Evolutionary conservation across 2,113 vertebrate species (phyloP).

Genomic region (Chionodraco myersi): DNA sequence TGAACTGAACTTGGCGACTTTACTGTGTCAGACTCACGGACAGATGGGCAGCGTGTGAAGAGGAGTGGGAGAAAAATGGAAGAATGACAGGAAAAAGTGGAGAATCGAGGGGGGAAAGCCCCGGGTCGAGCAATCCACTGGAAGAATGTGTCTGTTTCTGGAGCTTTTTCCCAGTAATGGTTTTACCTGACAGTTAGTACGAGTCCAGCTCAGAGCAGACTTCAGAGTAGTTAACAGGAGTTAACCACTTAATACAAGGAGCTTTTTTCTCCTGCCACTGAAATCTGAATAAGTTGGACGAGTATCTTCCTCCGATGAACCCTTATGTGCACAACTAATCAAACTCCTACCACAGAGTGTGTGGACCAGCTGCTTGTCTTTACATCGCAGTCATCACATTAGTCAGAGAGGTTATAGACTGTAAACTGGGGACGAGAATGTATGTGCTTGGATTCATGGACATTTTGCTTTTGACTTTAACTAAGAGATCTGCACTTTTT

Average conservation of each 20-base stretch:
- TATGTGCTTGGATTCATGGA: constrained; percentile 14
- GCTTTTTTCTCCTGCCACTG: constrained; percentile 32
- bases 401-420: constrained; percentile 28
- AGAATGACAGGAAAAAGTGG: constrained; percentile 33
- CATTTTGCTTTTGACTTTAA: not conserved
- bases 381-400: constrained; percentile 44
- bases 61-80: constrained; percentile 38
- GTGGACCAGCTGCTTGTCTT: constrained; percentile 56
- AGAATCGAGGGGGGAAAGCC: constrained; percentile 10
- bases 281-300: constrained; percentile 40
- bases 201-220: constrained; percentile 11
- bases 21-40: constrained; percentile 40
- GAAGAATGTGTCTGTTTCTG: constrained; percentile 29
- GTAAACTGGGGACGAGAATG: constrained; percentile 9
- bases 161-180: constrained; percentile 41
- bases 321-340: constrained; percentile 12
- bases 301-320: constrained; percentile 31
- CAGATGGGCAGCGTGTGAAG: constrained; percentile 58
- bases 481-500: not conserved
- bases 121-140: constrained; percentile 1
- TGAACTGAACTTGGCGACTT: constrained; percentile 51
- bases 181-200: constrained; percentile 54
- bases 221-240: constrained; percentile 30
- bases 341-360: constrained; percentile 12
- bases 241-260: constrained; percentile 30